These are phyloP conservation scores for Drosophila seclusa DNA, from an alignment of 2,888 invertebrate genomes.

Conservation along the genomic window DNA sequence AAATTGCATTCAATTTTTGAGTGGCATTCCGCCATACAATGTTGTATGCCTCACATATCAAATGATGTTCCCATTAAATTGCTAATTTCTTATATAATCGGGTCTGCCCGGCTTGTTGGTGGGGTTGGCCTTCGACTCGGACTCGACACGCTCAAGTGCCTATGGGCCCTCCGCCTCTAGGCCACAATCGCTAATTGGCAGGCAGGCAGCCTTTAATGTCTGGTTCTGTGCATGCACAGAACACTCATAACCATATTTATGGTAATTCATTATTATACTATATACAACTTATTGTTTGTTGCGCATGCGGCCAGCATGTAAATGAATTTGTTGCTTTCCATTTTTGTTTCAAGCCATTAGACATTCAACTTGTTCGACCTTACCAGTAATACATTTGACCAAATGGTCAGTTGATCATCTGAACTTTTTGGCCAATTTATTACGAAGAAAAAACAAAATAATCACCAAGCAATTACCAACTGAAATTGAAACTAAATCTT, in stretches of 20 bases:
- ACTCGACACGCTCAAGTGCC: constrained; percentile 63
- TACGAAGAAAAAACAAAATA: constrained; percentile 4
- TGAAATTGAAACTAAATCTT: constrained; percentile 40
- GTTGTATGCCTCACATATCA: constrained; percentile 34
- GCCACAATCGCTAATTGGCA: constrained; percentile 55
- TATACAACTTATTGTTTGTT: constrained; percentile 20
- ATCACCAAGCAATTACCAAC: constrained; percentile 36
- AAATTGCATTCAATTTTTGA: background rate
- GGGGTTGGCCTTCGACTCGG: constrained; percentile 41
- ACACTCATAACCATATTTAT: constrained; percentile 49
- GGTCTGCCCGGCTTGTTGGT: constrained; percentile 37
- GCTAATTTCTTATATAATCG: constrained; percentile 47
- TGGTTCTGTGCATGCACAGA: constrained; percentile 48
- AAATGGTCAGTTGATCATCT: constrained; percentile 45
- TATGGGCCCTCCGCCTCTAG: constrained; percentile 56
- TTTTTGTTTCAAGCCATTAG: constrained; percentile 31
- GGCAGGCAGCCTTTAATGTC: constrained; percentile 43
- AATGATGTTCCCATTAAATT: constrained; percentile 72
- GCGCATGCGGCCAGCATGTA: constrained; percentile 41
- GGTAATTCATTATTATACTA: constrained; percentile 49
- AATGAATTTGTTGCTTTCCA: constrained; percentile 40
- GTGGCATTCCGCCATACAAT: constrained; percentile 8
- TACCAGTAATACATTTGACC: constrained; percentile 36
- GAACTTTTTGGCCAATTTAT: constrained; percentile 57
- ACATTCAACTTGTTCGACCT: constrained; percentile 34